Evolutionary conservation across 2,113 vertebrate genomes (phyloP).

Genomic region (Heloderma charlesbogerti): DNA sequence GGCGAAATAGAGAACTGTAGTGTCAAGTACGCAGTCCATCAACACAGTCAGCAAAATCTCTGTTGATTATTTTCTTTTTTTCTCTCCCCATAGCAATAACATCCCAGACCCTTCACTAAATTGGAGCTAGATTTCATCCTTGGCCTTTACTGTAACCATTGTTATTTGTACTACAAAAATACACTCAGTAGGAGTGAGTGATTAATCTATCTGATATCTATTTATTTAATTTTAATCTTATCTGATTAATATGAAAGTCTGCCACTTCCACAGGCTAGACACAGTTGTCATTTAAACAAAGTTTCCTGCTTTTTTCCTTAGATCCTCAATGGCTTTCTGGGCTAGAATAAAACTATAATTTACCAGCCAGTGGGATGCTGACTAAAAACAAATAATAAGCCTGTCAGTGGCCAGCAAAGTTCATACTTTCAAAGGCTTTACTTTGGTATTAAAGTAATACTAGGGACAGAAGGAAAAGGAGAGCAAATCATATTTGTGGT

Average conservation of each 20-base stretch:
- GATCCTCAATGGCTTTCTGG: background rate
- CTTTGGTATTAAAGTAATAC: background rate
- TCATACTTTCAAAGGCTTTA: background rate
- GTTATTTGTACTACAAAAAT: background rate
- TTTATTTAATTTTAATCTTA: background rate
- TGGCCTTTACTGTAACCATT: background rate
- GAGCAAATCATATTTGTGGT: constrained; percentile 11
- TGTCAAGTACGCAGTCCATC: background rate
- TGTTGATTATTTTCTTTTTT: background rate
- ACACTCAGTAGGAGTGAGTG: accelerated
- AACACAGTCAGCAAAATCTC: background rate
- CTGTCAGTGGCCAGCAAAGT: background rate
- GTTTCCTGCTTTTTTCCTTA: background rate
- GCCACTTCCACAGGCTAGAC: background rate
- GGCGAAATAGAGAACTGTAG: background rate
- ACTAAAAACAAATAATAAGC: background rate
- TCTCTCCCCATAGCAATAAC: background rate
- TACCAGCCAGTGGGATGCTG: background rate
- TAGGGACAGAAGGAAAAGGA: background rate
- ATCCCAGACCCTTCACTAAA: too few species aligned
- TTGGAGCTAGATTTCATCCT: background rate
- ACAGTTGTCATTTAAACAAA: background rate
- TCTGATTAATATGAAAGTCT: background rate
- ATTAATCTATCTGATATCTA: background rate
- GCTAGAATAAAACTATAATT: background rate